These are phyloP conservation scores for Acestrorhynchus altus DNA, from an alignment of 2,797 vertebrate genomes.

Conservation along the genomic window DNA sequence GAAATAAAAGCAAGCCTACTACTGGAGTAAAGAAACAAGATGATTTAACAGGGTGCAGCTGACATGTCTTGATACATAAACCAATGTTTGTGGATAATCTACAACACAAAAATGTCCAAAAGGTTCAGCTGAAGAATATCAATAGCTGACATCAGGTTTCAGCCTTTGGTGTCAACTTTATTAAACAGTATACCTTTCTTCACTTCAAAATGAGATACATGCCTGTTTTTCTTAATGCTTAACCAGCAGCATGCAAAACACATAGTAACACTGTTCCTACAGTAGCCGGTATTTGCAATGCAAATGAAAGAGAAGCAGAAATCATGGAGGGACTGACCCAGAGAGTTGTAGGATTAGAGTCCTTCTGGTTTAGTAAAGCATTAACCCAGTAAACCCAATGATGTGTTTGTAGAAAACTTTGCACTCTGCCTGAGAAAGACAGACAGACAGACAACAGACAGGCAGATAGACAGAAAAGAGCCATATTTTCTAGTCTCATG, in stretches of 20 bases:
- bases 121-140: conserved; percentile 9
- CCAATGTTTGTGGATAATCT: neutral
- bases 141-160: conserved; percentile 15
- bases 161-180: neutral
- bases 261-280: conserved; percentile 24
- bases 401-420: conserved; percentile 49
- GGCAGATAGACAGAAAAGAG: conserved; percentile 9
- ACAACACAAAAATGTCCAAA: neutral
- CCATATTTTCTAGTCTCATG: no score
- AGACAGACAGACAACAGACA: neutral
- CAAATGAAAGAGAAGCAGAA: conserved; percentile 63
- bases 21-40: neutral
- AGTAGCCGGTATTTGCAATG: conserved; percentile 67
- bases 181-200: conserved; percentile 33
- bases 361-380: conserved; percentile 61
- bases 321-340: conserved; percentile 26
- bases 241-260: conserved; percentile 45
- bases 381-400: conserved; percentile 59
- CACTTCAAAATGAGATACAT: neutral
- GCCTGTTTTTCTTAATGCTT: conserved; percentile 45
- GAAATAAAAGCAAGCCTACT: conserved; percentile 4
- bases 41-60: neutral
- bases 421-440: conserved; percentile 9
- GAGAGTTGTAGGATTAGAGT: conserved; percentile 34
- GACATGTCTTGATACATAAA: neutral